These are phyloP conservation scores for Ephialtes manifestator DNA, from an alignment of 2,888 invertebrate genomes.

Conservation along the genomic window DNA sequence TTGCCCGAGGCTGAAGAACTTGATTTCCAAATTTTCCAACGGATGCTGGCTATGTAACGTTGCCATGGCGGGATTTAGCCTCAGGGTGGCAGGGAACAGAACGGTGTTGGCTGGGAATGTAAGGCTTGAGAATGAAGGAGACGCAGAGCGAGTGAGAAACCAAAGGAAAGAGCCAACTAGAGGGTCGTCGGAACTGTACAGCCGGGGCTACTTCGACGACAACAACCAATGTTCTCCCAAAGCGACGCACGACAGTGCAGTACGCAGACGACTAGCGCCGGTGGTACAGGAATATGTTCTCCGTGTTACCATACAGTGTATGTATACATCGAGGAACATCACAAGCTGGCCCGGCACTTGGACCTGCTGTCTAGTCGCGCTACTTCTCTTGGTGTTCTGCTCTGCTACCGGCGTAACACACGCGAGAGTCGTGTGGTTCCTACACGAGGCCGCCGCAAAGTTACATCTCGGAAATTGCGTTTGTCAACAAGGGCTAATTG, in stretches of 20 bases:
- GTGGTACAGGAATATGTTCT: constrained; percentile 1
- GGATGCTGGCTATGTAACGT: background rate
- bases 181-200: constrained; percentile 37
- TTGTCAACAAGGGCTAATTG: constrained; percentile 85
- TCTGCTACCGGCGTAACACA: constrained; percentile 1
- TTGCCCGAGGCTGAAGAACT: too few relatives aligned
- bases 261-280: background rate
- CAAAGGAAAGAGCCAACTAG: background rate
- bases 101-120: background rate
- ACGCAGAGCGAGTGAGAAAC: constrained; percentile 5
- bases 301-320: background rate
- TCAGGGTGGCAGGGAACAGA: background rate
- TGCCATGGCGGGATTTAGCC: background rate
- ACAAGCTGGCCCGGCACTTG: constrained; percentile 58
- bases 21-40: background rate
- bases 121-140: constrained; percentile 33
- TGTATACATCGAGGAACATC: constrained; percentile 53
- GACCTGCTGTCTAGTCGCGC: constrained; percentile 62
- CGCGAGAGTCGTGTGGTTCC: constrained; percentile 26
- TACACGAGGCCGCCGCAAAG: constrained; percentile 75
- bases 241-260: constrained; percentile 21
- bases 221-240: constrained; percentile 68
- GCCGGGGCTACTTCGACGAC: constrained; percentile 70
- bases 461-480: constrained; percentile 84
- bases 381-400: constrained; percentile 10